phyloP scores from a whole-genome alignment of 1,140 invertebrate species.

The Schlechtendalia chinensis region DNA sequence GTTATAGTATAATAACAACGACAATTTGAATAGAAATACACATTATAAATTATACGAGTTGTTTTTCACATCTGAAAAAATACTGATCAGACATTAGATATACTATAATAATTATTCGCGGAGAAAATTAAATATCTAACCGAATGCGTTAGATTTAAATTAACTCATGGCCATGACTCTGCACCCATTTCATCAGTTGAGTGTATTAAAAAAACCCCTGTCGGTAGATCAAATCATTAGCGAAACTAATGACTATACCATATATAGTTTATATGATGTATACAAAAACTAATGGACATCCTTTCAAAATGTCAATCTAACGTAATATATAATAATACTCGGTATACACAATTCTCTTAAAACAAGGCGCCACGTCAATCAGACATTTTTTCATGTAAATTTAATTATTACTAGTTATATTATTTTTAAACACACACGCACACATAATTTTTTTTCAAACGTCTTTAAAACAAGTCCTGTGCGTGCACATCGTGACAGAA shows the following conservation, averaged over 20 bases:
- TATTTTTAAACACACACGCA: neutral
- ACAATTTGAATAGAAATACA: no score
- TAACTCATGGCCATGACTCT: neutral
- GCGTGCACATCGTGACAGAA: neutral
- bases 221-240: neutral
- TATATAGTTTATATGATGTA: no score
- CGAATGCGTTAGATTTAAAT: neutral
- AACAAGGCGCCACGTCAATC: neutral
- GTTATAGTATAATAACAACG: no score
- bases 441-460: neutral
- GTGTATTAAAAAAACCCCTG: neutral
- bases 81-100: no score
- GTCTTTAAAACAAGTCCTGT: neutral
- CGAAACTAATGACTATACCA: no score
- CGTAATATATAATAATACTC: neutral
- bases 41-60: no score
- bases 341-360: neutral
- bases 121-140: neutral
- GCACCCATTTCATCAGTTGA: no score
- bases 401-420: neutral
- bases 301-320: constrained; percentile 13
- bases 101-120: neutral
- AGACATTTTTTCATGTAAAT: neutral
- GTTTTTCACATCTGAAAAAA: no score
- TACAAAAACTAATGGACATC: constrained; percentile 18